Percentiles rank a stretch among this genome's conserved stretches.
Conservation (phyloP, 2,888 invertebrate genomes). For the Beris morrisii region DNA sequence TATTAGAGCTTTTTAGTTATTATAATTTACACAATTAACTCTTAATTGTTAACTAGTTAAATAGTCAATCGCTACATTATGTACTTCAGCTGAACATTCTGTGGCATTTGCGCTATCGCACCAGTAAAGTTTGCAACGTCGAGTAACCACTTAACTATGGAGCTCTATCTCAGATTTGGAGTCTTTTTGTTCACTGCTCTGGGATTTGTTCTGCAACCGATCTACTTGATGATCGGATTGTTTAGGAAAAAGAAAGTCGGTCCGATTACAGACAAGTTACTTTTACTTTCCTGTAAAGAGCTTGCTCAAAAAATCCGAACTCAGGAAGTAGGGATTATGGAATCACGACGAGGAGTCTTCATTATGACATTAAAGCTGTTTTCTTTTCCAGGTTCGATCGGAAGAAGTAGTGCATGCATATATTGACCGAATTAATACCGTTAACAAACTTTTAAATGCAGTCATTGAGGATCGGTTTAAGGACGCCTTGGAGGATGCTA, state of each 20-base stretch:
- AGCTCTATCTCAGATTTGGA: too few species aligned
- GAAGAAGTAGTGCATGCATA: conserved; percentile 63
- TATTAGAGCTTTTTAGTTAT: too few species aligned
- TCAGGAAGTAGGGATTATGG: conserved; percentile 58
- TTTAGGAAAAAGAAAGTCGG: conserved; percentile 35
- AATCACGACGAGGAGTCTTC: not conserved
- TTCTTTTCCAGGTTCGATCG: conserved; percentile 60
- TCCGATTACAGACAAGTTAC: conserved; percentile 39
- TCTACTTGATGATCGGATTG: conserved; percentile 29
- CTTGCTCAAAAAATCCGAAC: conserved; percentile 63
- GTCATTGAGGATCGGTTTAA: conserved; percentile 68
- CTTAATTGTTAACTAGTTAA: too few species aligned
- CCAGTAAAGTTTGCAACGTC: too few species aligned
- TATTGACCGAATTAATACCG: conserved; percentile 65
- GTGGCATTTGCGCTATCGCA: too few species aligned
- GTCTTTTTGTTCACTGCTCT: too few species aligned
- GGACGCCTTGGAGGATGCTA: conserved; percentile 67
- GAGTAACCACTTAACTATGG: too few species aligned
- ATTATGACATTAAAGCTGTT: not conserved
- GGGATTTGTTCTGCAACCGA: conserved; percentile 34
- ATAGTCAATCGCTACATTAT: too few species aligned
- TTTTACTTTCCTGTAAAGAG: conserved; percentile 55
- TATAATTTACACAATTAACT: too few species aligned
- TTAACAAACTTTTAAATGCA: conserved; percentile 70
- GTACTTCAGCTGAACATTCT: too few species aligned